Evolutionary conservation across 37 sponge, comb jelly and placozoan genomes (phyloP), one percentile per base, ranked within the genome.

Genomic region (Trichoplax adhaerens): DNA sequence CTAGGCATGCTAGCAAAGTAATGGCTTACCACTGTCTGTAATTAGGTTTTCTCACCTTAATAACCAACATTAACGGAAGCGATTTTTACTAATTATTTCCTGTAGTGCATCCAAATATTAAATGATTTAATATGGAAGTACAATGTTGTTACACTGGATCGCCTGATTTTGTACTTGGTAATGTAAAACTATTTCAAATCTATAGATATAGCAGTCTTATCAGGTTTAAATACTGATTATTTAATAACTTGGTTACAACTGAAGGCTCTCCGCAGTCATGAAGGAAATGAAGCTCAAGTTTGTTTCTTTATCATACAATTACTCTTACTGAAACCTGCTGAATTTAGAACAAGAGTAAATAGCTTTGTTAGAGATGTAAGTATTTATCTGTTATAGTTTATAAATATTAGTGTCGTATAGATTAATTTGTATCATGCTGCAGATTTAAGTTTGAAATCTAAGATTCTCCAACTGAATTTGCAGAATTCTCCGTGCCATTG

Each of bases 91-190:
- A 29, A 29, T 29, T 29, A 0, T 29, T 29, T 29, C 29, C 29
- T 29, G 29, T 29, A 29, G 29, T 29, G 29, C 29, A 29, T 29
- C 29, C 29, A 55, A 7, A 53, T 75, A 54, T 59, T 90, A 51
- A 72, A 75, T 53, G 80, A 87, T 1, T 72, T 91, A 4, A 71
- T 91, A 59, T 91, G 92, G 92, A 79, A 83, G 80, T 81, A 84
- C 72, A 74, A 84, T 67, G 50, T 91, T 4, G 69, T 83, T 57
- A 76, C 82, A 0, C 65, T 86, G 71, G 92, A 91, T 80, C 68
- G 82, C 68, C 70, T 91, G 1, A 55, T 87, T 64, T 71, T 91
- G 52, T 81, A 76, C 57, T 77, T 91, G 82, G 92, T 86, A n/a
- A 74, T 73, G 74, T 3, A 8, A 58, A 73, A 73, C 12, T 73